Evolutionary conservation across 2,113 vertebrate genomes (phyloP), one percentile per base, ranked within the genome.

Genomic region (pig (Sus scrofa)): DNA sequence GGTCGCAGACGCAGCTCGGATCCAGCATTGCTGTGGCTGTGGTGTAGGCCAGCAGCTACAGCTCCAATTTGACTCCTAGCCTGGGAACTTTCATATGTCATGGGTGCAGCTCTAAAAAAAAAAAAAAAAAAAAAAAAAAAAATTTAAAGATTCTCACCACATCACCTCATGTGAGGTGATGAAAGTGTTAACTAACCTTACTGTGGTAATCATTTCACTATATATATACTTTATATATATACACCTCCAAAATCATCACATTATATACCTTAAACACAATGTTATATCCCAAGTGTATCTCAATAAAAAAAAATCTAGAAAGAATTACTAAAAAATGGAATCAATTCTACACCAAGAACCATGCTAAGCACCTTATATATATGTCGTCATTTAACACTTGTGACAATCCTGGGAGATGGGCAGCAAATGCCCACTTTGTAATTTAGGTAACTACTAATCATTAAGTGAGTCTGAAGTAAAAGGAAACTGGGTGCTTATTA

Each of bases 321-420:
- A 96, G 54, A 92, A 89, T 79, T 79, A 87, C 44, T 83, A 78
- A 39, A 87, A 95, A 90, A 68, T 2, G 54, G 32, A 79, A 74
- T 37, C 22, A 84, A 65, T 20, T 65, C 30, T 12, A 81, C 1
- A 13, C 54, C 54, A 95, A 32, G 65, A 91, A 88, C 10, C 86
- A 26, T 62, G 32, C 56, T 86, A 84, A 92, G 18, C 15, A 54
- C 12, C 58, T 84, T 34, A 73, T 24, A n/a, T 32, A 65, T 5
- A 60, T 34, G 81, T 16, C n/a, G 7, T 89, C 74, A 93, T 68
- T 82, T 88, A 63, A 86, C 27, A 56, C 18, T 82, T 7, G 6
- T 60, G 79, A 86, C n/a, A 82, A 90, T 77, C 27, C 24, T 71
- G 8, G 77, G 26, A 86, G n/a, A 91, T 5, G 67, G 63, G 62